Conservation (phyloP, 2,113 vertebrate species). For the Neogobius melanostomus region DNA sequence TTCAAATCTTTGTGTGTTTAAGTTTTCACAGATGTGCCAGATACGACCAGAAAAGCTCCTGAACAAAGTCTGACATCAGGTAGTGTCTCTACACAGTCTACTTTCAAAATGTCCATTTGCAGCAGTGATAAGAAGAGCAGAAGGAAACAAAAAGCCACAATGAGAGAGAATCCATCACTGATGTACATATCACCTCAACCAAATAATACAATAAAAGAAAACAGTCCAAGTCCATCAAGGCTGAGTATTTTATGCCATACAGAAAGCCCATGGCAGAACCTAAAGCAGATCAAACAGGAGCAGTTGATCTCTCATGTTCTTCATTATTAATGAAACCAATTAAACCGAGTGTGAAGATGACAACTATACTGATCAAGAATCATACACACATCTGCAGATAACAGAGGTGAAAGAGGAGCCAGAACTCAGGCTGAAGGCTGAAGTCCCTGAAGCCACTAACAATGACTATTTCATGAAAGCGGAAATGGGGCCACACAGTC, state of each 20-base stretch:
- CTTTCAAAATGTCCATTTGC: slow-evolving; percentile 56
- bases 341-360: slow-evolving; percentile 59
- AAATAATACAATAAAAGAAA: slow-evolving; percentile 1
- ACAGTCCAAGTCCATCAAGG: background rate
- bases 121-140: slow-evolving; percentile 65
- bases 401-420: slow-evolving; percentile 27
- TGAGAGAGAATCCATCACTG: slow-evolving; percentile 8
- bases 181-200: slow-evolving; percentile 18
- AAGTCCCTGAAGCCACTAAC: slow-evolving; percentile 28
- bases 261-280: slow-evolving; percentile 59
- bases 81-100: slow-evolving; percentile 29
- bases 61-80: slow-evolving; percentile 8
- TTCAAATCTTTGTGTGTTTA: background rate
- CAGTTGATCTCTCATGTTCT: slow-evolving; percentile 63
- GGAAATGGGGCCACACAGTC: slow-evolving; percentile 40
- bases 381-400: slow-evolving; percentile 19
- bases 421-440: slow-evolving; percentile 39
- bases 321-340: slow-evolving; percentile 46
- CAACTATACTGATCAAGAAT: slow-evolving; percentile 12
- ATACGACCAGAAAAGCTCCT: background rate
- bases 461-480: slow-evolving; percentile 37
- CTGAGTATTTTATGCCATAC: background rate
- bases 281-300: slow-evolving; percentile 40
- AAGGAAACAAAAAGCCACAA: slow-evolving; percentile 41
- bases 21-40: slow-evolving; percentile 34